Base-by-base conservation (phyloP, 2,113 vertebrate species). In the Emydura subglobosa region DNA sequence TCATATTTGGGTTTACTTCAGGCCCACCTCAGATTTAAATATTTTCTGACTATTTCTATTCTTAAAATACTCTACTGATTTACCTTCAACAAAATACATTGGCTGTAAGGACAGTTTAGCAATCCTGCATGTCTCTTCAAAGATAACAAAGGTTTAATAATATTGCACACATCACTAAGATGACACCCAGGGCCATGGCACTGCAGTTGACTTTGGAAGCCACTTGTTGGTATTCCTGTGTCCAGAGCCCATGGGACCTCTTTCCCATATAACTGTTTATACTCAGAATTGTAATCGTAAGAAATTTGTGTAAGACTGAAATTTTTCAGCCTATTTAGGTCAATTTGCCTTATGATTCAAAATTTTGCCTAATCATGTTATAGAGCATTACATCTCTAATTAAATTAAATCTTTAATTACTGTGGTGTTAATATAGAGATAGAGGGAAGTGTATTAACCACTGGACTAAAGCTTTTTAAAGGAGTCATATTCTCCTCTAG, bases 311-410 rank as follows among this genome's bases (percentile, higher is more conserved):
- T 81, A 85, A 82, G 59, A 44, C 53, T 86, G 13, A 50, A 89
- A 85, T 47, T 86, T 91, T 93, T 92, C 51, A 79, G 65, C 93
- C 65, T 95, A 49, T 82, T 55, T 57, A 92, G 79, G 78, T 97
- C 91, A 92, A 84, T 90, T 85, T 89, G 89, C 39, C 22, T 91
- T 82, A 89, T 78, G 91, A 91, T 94, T 85, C 95, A 97, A 74
- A 93, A 68, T 94, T 95, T 95, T 94, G 7, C 17, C 59, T 93
- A 97, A 88, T 90, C 83, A 94, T 31, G 57, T 83, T 96, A 95
- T 96, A 91, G 65, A 93, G 49, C 50, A 97, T 89, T 96, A 86
- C 49, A 93, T 95, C 93, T 90, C 93, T 94, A 53, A 53, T 53
- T 17, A 17, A 53, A 53, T 16, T 53, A 53, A 53, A 53, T 53